A percentile compares a stretch with the other conserved stretches of the same genome.
These are phyloP conservation scores for Aurelia aurita DNA, from an alignment of 30 jellyfish, hydroid and myxozoan species.

Conservation along the genomic window DNA sequence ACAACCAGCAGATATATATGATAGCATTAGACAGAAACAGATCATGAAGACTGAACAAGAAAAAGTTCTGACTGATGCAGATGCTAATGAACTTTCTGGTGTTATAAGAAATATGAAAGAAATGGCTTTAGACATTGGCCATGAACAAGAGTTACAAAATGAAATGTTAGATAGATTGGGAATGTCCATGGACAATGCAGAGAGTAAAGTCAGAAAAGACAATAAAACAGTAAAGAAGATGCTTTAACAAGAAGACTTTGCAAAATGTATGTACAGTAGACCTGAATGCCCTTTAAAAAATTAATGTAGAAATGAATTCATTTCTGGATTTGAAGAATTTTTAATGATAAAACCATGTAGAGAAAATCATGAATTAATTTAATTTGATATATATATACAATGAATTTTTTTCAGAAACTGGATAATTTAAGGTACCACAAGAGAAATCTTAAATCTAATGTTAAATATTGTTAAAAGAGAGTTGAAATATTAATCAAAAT, in stretches of 20 bases:
- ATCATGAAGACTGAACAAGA: conserved; percentile 1
- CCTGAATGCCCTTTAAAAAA: too few species aligned
- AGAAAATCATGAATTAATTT: too few species aligned
- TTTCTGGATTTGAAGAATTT: too few species aligned
- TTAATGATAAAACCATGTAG: too few species aligned
- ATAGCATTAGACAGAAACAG: not conserved
- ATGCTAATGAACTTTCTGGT: conserved; percentile 72
- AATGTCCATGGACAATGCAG: conserved; percentile 69
- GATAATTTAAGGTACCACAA: too few species aligned
- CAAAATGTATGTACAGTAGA: too few species aligned
- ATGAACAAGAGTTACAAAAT: conserved; percentile 84
- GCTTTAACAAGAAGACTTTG: conserved; percentile 15
- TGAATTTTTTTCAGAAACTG: too few species aligned
- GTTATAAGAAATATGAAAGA: conserved; percentile 75
- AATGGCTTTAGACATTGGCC: conserved; percentile 75
- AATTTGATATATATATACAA: too few species aligned
- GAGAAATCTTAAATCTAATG: too few species aligned
- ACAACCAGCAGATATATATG: not conserved
- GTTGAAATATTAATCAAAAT: too few species aligned
- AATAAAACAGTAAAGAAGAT: conserved; percentile 66
- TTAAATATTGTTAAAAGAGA: too few species aligned
- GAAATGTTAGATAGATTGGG: conserved; percentile 76
- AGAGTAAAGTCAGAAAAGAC: conserved; percentile 47
- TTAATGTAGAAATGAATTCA: too few species aligned
- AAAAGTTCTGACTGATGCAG: conserved; percentile 50